Conservation (phyloP, 2,888 invertebrate genomes). For the Mermis nigrescens region DNA sequence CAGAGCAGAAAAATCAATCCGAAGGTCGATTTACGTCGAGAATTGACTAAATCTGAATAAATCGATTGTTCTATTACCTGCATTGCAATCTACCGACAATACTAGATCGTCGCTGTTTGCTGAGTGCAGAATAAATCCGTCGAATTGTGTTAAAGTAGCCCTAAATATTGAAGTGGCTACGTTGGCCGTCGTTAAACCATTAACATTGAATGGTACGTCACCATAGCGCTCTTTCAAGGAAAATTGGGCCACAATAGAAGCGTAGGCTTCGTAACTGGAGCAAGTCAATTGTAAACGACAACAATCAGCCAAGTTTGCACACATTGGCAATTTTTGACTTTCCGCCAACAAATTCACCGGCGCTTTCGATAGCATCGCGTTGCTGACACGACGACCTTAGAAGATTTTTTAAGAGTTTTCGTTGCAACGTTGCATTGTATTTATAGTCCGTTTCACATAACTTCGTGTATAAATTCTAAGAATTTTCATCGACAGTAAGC, state of each 20-base stretch:
- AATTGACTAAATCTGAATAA: too few relatives aligned
- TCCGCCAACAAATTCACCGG: background rate
- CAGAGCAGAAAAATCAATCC: too few relatives aligned
- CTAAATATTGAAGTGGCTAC: background rate
- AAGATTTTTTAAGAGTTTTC: too few relatives aligned
- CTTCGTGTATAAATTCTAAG: too few relatives aligned
- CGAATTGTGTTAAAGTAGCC: background rate
- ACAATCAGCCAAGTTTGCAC: background rate
- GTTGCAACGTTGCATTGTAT: too few relatives aligned
- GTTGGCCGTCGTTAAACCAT: too few relatives aligned
- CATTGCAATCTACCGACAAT: too few relatives aligned
- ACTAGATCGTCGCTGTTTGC: too few relatives aligned
- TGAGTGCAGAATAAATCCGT: background rate
- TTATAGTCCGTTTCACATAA: too few relatives aligned
- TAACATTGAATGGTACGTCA: background rate
- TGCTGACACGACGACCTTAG: slow-evolving; percentile 20
- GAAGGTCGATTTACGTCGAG: too few relatives aligned
- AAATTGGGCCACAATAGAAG: background rate
- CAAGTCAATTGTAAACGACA: background rate
- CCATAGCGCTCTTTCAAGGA: background rate
- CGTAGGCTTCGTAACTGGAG: background rate
- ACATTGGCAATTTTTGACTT: background rate
- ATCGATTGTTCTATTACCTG: too few relatives aligned
- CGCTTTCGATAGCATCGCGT: slow-evolving; percentile 11
- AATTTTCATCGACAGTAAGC: too few relatives aligned